Evolutionary conservation across 1,140 invertebrate genomes (phyloP), one percentile per base, ranked within the genome.

Genomic region (Rhagoletis zephyria): DNA sequence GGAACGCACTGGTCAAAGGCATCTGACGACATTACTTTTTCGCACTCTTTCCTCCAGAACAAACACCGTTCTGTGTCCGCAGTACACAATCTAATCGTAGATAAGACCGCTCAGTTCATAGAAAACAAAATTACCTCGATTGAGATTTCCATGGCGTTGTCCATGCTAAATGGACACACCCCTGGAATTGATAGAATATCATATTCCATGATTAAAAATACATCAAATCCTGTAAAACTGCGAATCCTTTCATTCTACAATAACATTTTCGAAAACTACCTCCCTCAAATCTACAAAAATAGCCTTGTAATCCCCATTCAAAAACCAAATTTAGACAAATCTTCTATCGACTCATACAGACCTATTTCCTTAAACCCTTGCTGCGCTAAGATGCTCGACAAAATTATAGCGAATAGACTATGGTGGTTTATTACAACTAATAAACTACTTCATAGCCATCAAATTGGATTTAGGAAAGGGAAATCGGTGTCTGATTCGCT

Each of bases 341-440:
- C 87, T 56, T 7, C 81, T 12, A 16, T 87, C 14, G 42, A 51
- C 1, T 63, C 85, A 59, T 89, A 89, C 42, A 61, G 88, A 14
- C 88, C 87, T 3, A 89, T 89, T 12, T 89, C 89, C 16, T 61
- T 89, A 12, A 89, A 86, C 59, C 81, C 88, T 51, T 89, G 87
- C 56, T 59, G 87, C 19, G 56, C 88, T 5, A 88, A 89, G 64
- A 19, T 87, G 0, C 14, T 88, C 3, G 87, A 89, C n/a, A 89
- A 89, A 88, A 89, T 88, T 16, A 45, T 89, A 59, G 85, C 87
- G 61, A 89, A 88, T 56, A 65, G 88, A 30, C 67, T 89, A 59
- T 89, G 70, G 88, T 89, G 87, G 89, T 88, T 88, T 85, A 64
- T 89, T 45, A 48, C 51, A 2, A 88, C 19, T 51, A 12, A 87